Evolutionary conservation across 2,888 invertebrate genomes (phyloP).

Genomic region (Cenopis cana): DNA sequence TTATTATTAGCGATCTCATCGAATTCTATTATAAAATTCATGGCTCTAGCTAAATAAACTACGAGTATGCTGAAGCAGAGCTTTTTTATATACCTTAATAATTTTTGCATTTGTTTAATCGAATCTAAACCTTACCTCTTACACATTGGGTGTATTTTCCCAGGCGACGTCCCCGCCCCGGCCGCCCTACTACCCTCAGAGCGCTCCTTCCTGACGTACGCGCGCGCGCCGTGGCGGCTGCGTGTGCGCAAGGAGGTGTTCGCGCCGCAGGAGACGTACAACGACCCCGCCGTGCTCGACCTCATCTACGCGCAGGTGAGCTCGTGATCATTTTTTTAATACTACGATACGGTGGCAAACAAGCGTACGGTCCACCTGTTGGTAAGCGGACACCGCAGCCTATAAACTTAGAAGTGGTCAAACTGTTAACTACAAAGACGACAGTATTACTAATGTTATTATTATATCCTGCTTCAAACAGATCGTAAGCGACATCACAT

Average conservation of each 20-base stretch:
- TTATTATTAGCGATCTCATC: too few species aligned
- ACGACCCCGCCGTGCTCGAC: constrained; percentile 83
- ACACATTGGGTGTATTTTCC: not conserved
- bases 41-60: too few species aligned
- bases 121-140: not conserved
- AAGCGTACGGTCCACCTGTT: too few species aligned
- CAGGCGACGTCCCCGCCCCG: constrained; percentile 76
- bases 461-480: constrained; percentile 48
- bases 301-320: constrained; percentile 85
- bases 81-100: too few species aligned
- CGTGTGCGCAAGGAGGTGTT: constrained; percentile 97
- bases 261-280: constrained; percentile 91
- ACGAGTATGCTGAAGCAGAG: too few species aligned
- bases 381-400: too few species aligned
- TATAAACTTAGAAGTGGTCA: too few species aligned
- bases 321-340: too few species aligned
- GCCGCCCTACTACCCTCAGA: constrained; percentile 87
- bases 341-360: too few species aligned
- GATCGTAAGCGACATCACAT: constrained; percentile 88
- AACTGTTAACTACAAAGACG: too few species aligned
- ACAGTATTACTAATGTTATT: not conserved
- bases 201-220: constrained; percentile 93
- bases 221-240: constrained; percentile 95
- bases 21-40: too few species aligned
- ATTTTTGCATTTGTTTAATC: too few species aligned